Conservation (phyloP, 2,797 vertebrate species). For the Urosaurus nigricauda region DNA sequence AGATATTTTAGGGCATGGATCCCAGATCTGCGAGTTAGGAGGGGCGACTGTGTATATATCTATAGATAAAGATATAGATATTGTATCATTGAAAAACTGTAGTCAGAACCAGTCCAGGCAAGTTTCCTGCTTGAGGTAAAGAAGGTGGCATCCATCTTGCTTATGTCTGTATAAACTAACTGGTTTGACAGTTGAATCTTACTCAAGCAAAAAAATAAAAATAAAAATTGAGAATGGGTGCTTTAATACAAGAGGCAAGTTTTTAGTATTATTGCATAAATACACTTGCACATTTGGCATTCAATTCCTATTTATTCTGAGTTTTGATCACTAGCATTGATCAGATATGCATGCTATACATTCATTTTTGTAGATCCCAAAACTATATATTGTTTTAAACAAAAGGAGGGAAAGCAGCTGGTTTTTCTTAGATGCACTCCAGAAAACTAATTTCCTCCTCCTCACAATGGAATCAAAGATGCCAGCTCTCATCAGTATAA, state of each 20-base stretch:
- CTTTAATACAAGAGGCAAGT: not conserved
- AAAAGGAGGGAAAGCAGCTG: not conserved
- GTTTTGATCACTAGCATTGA: not conserved
- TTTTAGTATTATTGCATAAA: not conserved
- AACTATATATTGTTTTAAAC: not conserved
- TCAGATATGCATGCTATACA: too few relatives aligned
- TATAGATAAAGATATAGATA: too few relatives aligned
- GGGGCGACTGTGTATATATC: too few relatives aligned
- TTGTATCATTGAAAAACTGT: not conserved
- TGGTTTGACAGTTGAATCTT: not conserved
- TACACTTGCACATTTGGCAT: not conserved
- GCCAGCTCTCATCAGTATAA: not conserved
- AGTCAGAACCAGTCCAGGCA: not conserved
- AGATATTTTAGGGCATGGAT: too few relatives aligned
- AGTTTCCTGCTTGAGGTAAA: not conserved
- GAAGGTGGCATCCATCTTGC: not conserved
- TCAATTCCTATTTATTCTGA: not conserved
- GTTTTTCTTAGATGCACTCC: not conserved
- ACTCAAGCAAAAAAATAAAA: not conserved
- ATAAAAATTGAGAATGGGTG: not conserved
- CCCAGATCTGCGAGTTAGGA: too few relatives aligned
- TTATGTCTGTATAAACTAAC: not conserved
- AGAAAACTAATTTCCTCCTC: conserved; percentile 29
- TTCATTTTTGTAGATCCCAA: too few relatives aligned
- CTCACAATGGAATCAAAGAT: conserved; percentile 31